These are phyloP conservation scores for Larimichthys crocea DNA, from an alignment of 2,113 vertebrate genomes.

Conservation along the genomic window DNA sequence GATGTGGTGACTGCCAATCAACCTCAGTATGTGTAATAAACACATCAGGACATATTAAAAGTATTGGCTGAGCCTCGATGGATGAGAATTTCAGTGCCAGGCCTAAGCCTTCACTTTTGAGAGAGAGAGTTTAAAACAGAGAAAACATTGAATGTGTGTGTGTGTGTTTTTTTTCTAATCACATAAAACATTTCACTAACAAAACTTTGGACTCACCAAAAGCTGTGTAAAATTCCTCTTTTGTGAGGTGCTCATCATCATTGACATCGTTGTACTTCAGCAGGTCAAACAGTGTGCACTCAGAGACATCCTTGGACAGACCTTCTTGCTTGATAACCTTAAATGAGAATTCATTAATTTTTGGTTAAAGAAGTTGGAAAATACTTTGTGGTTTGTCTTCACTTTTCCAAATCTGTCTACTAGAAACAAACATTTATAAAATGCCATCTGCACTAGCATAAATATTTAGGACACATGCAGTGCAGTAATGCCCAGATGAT, in stretches of 20 bases:
- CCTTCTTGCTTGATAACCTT: constrained; percentile 96
- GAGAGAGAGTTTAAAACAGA: not conserved
- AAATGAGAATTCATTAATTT: constrained; percentile 51
- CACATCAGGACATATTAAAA: not conserved
- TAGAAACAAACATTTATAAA: not conserved
- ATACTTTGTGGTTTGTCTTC: not conserved
- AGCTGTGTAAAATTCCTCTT: constrained; percentile 93
- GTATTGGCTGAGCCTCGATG: not conserved
- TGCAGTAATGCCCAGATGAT: too few species aligned
- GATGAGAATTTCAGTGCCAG: not conserved
- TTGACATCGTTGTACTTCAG: constrained; percentile 94
- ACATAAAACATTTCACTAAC: not conserved
- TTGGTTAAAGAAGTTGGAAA: constrained; percentile 15
- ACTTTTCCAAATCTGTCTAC: not conserved
- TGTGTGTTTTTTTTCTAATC: not conserved
- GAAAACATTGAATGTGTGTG: not conserved
- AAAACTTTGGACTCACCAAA: constrained; percentile 88
- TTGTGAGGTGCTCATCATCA: constrained; percentile 88
- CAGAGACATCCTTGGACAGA: constrained; percentile 86
- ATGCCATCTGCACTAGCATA: not conserved
- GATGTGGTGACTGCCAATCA: not conserved
- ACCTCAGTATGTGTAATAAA: not conserved
- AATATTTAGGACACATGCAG: not conserved
- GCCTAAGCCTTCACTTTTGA: not conserved
- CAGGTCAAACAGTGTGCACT: constrained; percentile 93